Conservation (phyloP, 2,113 vertebrate genomes). For the Neodontobutis hainanensis region DNA sequence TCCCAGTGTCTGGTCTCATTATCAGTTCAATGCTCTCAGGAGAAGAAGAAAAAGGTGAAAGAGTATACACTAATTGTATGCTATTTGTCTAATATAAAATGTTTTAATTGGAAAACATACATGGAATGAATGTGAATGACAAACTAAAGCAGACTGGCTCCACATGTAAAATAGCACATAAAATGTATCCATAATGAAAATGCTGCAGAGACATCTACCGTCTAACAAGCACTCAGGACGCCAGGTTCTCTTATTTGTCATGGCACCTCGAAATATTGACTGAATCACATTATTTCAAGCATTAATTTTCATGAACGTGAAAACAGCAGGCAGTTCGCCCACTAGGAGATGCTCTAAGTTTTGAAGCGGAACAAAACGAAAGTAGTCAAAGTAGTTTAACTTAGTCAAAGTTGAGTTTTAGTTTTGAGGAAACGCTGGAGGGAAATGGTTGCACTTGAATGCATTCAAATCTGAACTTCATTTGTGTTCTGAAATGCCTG, state of each 20-base stretch:
- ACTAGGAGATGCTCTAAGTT: constrained; percentile 72
- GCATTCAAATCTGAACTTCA: not conserved
- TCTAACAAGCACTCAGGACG: constrained; percentile 50
- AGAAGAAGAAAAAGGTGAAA: not conserved
- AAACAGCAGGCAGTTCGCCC: constrained; percentile 49
- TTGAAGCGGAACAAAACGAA: constrained; percentile 44
- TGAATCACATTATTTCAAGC: constrained; percentile 51
- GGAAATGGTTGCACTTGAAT: not conserved
- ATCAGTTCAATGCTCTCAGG: constrained; percentile 48
- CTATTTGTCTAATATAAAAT: constrained; percentile 23
- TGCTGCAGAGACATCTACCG: constrained; percentile 41
- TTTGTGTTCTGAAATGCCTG: not conserved
- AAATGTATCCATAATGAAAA: constrained; percentile 45
- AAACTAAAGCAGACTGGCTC: constrained; percentile 4
- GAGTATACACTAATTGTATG: not conserved
- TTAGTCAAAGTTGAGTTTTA: constrained; percentile 12
- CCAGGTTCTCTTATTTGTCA: constrained; percentile 50
- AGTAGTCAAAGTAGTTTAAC: not conserved
- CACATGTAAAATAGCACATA: constrained; percentile 27
- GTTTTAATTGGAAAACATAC: constrained; percentile 11
- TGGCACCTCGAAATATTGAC: constrained; percentile 46
- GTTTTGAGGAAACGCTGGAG: not conserved
- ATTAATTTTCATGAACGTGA: constrained; percentile 52
- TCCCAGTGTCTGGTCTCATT: constrained; percentile 64
- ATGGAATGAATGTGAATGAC: constrained; percentile 20